These are phyloP conservation scores for Otocyon megalotis DNA, from an alignment of 2,113 vertebrate genomes.

Conservation along the genomic window DNA sequence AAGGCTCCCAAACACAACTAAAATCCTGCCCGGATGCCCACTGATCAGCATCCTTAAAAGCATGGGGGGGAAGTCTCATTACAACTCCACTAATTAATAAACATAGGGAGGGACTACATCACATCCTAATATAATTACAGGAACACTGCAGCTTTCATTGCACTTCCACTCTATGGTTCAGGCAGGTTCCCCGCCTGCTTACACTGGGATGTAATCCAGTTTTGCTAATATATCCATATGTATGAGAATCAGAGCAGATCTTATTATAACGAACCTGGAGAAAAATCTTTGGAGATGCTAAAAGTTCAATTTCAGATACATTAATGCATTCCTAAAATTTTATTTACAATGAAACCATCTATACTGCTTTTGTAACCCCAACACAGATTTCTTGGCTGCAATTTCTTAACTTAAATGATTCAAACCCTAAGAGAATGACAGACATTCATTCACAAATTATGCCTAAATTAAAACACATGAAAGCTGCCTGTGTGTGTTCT, in stretches of 20 bases:
- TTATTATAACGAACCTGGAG: not conserved
- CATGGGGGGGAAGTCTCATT: not conserved
- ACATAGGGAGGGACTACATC: conserved; percentile 45
- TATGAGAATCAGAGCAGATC: conserved; percentile 25
- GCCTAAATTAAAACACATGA: conserved; percentile 27
- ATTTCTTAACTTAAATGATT: conserved; percentile 55
- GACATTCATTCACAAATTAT: conserved; percentile 3
- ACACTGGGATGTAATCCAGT: conserved; percentile 74
- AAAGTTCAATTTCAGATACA: conserved; percentile 42
- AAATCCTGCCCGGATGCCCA: conserved; percentile 60
- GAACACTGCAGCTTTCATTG: conserved; percentile 55
- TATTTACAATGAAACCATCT: conserved; percentile 14
- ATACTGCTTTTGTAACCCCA: conserved; percentile 15
- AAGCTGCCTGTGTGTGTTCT: not conserved
- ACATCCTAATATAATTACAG: conserved; percentile 50
- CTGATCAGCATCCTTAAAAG: conserved; percentile 47
- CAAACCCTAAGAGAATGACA: conserved; percentile 53
- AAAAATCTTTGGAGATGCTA: conserved; percentile 17
- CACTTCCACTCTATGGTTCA: conserved; percentile 11
- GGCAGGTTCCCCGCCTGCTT: conserved; percentile 39
- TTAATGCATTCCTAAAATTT: not conserved
- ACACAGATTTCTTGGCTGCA: not conserved
- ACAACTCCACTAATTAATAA: conserved; percentile 74
- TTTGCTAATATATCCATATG: conserved; percentile 51
- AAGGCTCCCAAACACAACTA: conserved; percentile 65